phyloP scores from a whole-genome alignment of 2,888 invertebrate genomes.

The Drosophila heteroneura region DNA sequence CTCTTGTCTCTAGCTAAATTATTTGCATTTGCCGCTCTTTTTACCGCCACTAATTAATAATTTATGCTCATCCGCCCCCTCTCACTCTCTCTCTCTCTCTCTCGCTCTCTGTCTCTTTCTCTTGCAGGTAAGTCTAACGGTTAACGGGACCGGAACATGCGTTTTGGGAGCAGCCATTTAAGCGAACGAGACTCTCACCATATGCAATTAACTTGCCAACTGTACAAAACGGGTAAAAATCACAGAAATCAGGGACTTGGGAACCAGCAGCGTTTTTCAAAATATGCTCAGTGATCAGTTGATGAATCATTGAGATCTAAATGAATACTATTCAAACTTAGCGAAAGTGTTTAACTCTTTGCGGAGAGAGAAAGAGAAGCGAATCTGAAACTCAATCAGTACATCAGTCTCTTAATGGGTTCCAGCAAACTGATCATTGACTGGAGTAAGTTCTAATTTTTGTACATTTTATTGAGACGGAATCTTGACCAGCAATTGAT shows the following conservation, averaged over 20 bases:
- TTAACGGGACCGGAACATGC: conserved; percentile 40
- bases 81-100: conserved; percentile 10
- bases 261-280: too few relatives aligned
- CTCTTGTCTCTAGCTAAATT: conserved; percentile 62
- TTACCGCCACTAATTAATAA: conserved; percentile 66
- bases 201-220: conserved; percentile 32
- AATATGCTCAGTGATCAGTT: background rate
- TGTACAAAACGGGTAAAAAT: conserved; percentile 20
- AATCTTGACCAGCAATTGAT: background rate
- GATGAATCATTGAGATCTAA: background rate
- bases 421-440: background rate
- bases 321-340: background rate
- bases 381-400: background rate
- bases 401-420: too few relatives aligned
- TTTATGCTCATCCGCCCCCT: conserved; percentile 53
- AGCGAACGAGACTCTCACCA: conserved; percentile 29
- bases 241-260: conserved; percentile 2
- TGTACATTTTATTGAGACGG: background rate
- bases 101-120: conserved; percentile 11
- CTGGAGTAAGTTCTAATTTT: background rate
- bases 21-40: conserved; percentile 62
- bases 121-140: conserved; percentile 74
- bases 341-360: background rate
- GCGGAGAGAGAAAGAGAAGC: background rate
- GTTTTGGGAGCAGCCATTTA: conserved; percentile 48